Base-by-base conservation (phyloP, 2,888 invertebrate species). In the Tachina lurida region DNA sequence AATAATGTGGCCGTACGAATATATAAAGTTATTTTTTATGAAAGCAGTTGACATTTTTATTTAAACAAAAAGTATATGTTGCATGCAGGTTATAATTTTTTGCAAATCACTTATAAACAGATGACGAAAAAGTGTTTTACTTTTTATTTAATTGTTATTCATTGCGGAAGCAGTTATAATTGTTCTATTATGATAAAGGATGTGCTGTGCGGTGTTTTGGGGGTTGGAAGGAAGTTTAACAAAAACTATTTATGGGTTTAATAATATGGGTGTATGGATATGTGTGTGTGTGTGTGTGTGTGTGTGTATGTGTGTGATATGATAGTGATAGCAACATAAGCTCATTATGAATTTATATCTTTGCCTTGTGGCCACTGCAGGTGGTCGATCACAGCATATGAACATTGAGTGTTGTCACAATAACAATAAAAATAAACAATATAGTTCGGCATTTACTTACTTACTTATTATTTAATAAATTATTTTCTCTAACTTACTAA, bases 321-420 rank as follows among this genome's bases (percentile, higher is more conserved):
- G 81, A 80, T 83, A 80, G 86, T 80, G 86, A 86, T 86, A 86
- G 86, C 52, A 86, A 86, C 86, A 83, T 86, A 86, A 86, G 86
- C 86, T 86, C 71, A 83, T 86, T 86, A 86, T 71, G 79, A 83
- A 54, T 80, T 86, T 86, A 83, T 80, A 77, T 73, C 65, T 68
- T 60, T 47, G 70, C 31, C 62, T 67, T 71, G 67, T 86, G 86
- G 79, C 83, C 83, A 79, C 86, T 80, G 86, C 86, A 86, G 86
- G 83, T 86, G 86, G 86, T 86, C 86, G 83, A 83, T 86, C 83
- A 83, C 79, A 83, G 79, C 83, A 83, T 83, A 86, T 80, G 75
- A 86, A 76, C 75, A 67, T 67, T 78, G 77, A 47, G 47, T 63
- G 56, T 79, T 63, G 56, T 79, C 52, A 79, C 47, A 73, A 79